A percentile compares a stretch with the other conserved stretches of the same genome.
phyloP scores from a whole-genome alignment of 1,140 invertebrate species.

The Meloidogyne chitwoodi region DNA sequence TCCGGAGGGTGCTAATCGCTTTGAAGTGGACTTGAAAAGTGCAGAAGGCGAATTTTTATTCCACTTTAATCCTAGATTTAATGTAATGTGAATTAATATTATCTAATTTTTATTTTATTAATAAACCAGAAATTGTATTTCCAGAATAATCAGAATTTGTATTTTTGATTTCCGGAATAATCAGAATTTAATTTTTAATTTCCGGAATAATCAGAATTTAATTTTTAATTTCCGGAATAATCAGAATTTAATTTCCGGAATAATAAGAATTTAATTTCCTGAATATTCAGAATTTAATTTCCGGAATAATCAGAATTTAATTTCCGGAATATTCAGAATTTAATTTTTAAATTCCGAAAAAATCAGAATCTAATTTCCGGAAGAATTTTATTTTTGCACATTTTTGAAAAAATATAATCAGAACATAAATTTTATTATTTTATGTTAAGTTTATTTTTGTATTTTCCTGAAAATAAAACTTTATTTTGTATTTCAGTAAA shows the following conservation, averaged over 20 bases:
- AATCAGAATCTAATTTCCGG: too few relatives aligned
- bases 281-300: neutral
- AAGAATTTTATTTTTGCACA: too few relatives aligned
- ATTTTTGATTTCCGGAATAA: neutral
- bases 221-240: neutral
- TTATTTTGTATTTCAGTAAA: too few relatives aligned
- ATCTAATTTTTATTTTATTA: too few relatives aligned
- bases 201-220: too few relatives aligned
- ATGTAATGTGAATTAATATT: neutral
- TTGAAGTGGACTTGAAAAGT: slow-evolving; percentile 11
- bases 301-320: neutral
- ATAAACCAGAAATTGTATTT: neutral
- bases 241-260: neutral
- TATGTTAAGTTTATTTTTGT: too few relatives aligned
- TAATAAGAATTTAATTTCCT: too few relatives aligned
- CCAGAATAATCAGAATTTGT: neutral
- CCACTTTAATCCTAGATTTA: slow-evolving; percentile 25
- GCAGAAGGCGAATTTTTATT: slow-evolving; percentile 16
- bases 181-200: neutral
- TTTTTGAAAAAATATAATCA: too few relatives aligned
- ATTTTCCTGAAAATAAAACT: too few relatives aligned
- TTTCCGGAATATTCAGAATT: too few relatives aligned
- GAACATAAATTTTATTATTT: too few relatives aligned
- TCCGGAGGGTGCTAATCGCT: slow-evolving; percentile 9
- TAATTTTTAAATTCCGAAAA: neutral